These are phyloP conservation scores for Scolopax mira DNA, from an alignment of 2,113 vertebrate species.

Conservation along the genomic window DNA sequence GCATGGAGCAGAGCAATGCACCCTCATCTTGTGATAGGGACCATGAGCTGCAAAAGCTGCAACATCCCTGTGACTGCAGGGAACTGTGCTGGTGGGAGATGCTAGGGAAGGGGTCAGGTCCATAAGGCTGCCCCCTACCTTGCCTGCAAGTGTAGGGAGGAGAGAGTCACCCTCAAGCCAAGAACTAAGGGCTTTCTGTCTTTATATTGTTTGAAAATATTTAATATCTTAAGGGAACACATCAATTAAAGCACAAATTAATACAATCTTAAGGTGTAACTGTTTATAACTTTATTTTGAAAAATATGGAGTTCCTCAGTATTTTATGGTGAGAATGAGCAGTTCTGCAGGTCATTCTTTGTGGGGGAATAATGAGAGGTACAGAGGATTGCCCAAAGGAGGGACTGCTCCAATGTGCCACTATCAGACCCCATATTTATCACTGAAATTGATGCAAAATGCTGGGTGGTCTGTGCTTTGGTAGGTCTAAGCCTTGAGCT, in stretches of 20 bases:
- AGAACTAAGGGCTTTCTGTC: not conserved
- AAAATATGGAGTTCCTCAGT: not conserved
- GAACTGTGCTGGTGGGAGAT: not conserved
- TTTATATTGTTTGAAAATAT: not conserved
- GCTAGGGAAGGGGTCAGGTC: not conserved
- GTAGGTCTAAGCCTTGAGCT: not conserved
- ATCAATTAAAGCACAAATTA: not conserved
- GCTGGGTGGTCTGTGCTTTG: not conserved
- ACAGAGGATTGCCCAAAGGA: not conserved
- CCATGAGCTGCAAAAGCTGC: not conserved
- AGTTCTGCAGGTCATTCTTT: not conserved
- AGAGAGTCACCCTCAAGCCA: not conserved
- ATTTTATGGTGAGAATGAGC: not conserved
- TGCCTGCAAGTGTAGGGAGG: not conserved
- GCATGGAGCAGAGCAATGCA: not conserved
- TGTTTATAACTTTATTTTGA: not conserved
- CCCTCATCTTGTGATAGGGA: rapidly evolving
- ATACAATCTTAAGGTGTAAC: not conserved
- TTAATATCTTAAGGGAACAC: not conserved
- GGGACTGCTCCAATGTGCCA: rapidly evolving
- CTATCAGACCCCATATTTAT: not conserved
- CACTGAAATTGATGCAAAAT: not conserved
- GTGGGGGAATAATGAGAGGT: not conserved
- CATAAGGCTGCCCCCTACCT: not conserved
- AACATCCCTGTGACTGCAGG: not conserved